phyloP scores from a whole-genome alignment of 2,888 invertebrate genomes.

The Nematopogon swammerdamellus region DNA sequence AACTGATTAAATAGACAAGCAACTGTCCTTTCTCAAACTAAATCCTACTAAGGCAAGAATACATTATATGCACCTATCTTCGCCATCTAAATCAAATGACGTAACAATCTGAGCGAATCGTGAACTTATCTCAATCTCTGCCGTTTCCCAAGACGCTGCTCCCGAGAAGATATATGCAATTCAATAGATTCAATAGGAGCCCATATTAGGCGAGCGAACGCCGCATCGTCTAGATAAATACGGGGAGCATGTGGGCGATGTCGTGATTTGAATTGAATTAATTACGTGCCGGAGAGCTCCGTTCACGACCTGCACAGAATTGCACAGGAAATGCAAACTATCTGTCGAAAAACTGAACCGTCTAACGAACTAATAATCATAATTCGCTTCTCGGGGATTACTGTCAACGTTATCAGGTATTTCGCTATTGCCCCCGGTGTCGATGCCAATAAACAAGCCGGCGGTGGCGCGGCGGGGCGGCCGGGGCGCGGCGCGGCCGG shows the following conservation, averaged over 20 bases:
- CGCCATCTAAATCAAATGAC: neutral
- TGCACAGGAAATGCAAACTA: constrained; percentile 35
- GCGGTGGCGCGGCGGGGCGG: neutral
- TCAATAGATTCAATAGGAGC: constrained; percentile 5
- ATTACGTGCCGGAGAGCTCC: constrained; percentile 33
- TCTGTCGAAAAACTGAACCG: neutral
- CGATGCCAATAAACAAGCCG: neutral
- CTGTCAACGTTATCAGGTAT: constrained; percentile 31
- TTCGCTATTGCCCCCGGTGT: constrained; percentile 20
- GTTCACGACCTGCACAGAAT: constrained; percentile 35
- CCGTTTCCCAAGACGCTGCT: neutral
- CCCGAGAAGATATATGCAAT: neutral
- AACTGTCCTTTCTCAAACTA: too few species aligned
- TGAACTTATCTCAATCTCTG: neutral
- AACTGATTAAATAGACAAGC: too few species aligned
- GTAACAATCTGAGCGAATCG: neutral
- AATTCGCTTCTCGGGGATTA: constrained; percentile 19
- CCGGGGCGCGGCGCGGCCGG: too few species aligned
- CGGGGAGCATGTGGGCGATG: constrained; percentile 40
- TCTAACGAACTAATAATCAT: neutral
- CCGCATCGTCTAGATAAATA: constrained; percentile 30
- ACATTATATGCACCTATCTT: too few species aligned
- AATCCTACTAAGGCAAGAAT: too few species aligned
- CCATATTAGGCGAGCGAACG: constrained; percentile 24
- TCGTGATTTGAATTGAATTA: constrained; percentile 49